Base-by-base conservation (phyloP, 2,797 vertebrate species). In the Kryptolebias ocellatus region DNA sequence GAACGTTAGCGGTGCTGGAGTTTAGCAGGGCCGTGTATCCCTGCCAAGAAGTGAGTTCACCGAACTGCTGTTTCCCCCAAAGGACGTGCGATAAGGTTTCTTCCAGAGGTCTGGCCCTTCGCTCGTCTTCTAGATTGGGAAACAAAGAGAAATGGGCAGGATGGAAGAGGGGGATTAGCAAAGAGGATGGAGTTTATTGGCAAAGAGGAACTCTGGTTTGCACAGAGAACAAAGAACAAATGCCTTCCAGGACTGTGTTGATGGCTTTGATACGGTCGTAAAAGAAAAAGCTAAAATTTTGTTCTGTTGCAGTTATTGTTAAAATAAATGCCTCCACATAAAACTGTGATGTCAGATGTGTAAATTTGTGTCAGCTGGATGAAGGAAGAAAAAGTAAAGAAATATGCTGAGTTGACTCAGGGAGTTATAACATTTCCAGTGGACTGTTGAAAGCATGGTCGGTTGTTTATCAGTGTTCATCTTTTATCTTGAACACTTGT, bases 1-100 rank as follows among this genome's bases (percentile, higher is more conserved):
- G 76, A 72, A 24, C 1, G 50, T 80, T 24, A 59, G 80, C 53
- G 29, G 79, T 7, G 44, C 51, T 69, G 44, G 56, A 70, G 60
- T 79, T 81, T 63, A 83, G 70, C 53, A 18, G 70, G 63, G 53
- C 64, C 58, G 55, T 18, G 14, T 46, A 59, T 63, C 16, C 54
- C 70, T 81, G 87, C 88, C 89, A 92, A 85, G 68, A 83, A 85
- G 78, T 87, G 76, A 90, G 87, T 91, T 91, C 84, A 91, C 70
- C 4, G 29, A 85, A 67, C 72, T 18, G 28, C 74, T 47, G 54
- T 69, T 81, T 84, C 71, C 68, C 83, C 59, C 68, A 65, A 44
- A 85, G 83, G 88, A 89, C 80, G 76, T 61, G 67, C 1, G 83
- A 91, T 91, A 91, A 89, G 82, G 67, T 81, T 86, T 83, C 67